phyloP scores from a whole-genome alignment of 2,888 invertebrate species.

The Melikaiella ostensackeni region DNA sequence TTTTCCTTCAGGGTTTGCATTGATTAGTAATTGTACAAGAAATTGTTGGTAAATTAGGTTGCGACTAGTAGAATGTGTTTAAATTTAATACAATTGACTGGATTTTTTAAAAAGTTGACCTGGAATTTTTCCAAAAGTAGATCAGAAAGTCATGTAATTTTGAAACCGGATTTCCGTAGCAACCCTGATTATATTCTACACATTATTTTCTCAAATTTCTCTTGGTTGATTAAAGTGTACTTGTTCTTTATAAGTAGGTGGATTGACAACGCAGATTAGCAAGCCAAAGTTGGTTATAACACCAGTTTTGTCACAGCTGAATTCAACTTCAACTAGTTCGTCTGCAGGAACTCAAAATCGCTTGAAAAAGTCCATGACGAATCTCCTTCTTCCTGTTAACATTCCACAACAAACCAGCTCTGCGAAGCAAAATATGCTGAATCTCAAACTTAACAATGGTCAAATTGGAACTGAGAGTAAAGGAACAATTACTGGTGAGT shows the following conservation, averaged over 20 bases:
- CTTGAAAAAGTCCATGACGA: conserved; percentile 71
- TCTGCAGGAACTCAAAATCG: conserved; percentile 64
- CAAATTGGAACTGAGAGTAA: conserved; percentile 82
- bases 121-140: too few species aligned
- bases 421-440: conserved; percentile 81
- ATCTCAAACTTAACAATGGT: conserved; percentile 84
- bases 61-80: too few species aligned
- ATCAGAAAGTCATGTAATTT: too few species aligned
- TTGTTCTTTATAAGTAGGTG: conserved; percentile 55
- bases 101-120: too few species aligned
- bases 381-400: conserved; percentile 71
- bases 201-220: background rate
- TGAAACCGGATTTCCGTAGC: too few species aligned
- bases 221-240: background rate
- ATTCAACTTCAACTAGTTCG: conserved; percentile 66
- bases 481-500: conserved; percentile 81
- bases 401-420: conserved; percentile 70
- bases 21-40: too few species aligned
- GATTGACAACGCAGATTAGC: conserved; percentile 65
- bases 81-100: too few species aligned
- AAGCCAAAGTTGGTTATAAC: conserved; percentile 72
- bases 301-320: conserved; percentile 71
- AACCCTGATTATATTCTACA: background rate
- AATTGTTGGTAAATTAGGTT: too few species aligned
- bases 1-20: too few species aligned